Evolutionary conservation across 2,113 vertebrate species (phyloP).

Genomic region (Crypturellus undulatus): DNA sequence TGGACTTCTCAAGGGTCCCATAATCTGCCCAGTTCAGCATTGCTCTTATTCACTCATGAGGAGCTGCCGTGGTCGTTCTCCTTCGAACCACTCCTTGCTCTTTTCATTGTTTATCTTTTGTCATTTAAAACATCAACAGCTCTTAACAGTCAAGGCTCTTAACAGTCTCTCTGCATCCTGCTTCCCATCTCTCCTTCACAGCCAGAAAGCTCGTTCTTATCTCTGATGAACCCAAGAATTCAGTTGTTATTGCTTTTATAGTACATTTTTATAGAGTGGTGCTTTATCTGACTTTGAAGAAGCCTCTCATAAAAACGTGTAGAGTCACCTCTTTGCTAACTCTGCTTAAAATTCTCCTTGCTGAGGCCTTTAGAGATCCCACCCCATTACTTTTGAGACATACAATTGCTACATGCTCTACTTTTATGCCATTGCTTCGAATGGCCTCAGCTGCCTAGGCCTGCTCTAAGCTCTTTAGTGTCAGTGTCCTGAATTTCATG

Average conservation of each 20-base stretch:
- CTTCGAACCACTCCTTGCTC: neutral
- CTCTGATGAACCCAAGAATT: neutral
- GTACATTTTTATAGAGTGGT: slow-evolving; percentile 48
- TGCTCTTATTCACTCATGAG: neutral
- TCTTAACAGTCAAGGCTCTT: neutral
- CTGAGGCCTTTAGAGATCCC: neutral
- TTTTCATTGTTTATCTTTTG: neutral
- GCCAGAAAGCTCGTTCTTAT: slow-evolving; percentile 15
- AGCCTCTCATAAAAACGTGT: neutral
- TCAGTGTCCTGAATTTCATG: neutral
- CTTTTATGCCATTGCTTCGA: neutral
- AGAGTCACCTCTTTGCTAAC: neutral
- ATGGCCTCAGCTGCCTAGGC: too few species aligned
- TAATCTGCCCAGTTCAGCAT: too few species aligned
- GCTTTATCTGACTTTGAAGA: neutral
- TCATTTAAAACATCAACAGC: slow-evolving; percentile 7
- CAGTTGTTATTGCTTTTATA: slow-evolving; percentile 37
- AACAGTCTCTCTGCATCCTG: slow-evolving; percentile 8
- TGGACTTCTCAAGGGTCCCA: neutral
- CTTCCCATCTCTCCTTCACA: neutral
- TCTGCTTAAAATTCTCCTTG: neutral
- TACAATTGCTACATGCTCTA: fast-evolving
- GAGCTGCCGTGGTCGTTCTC: too few species aligned
- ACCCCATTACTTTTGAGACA: neutral
- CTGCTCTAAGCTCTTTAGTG: neutral